phyloP scores from a whole-genome alignment of 1,140 invertebrate species.

The Vanessa atalanta region DNA sequence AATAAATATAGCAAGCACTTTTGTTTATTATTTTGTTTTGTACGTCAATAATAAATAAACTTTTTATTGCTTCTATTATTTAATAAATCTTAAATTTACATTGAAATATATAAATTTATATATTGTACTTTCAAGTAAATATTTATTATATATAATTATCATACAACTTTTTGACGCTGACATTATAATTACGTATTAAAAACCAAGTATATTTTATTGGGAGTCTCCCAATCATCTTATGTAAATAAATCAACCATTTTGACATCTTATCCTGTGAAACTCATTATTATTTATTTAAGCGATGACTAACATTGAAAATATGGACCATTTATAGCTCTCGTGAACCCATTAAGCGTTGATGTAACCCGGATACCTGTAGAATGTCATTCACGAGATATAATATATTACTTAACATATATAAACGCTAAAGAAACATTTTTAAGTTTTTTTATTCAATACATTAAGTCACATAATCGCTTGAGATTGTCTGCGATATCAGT shows the following conservation, averaged over 20 bases:
- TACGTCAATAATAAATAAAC: no score
- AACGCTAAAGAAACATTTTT: no score
- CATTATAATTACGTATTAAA: conserved; percentile 4
- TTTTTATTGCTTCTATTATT: no score
- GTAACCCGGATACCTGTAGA: conserved; percentile 40
- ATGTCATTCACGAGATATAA: conserved; percentile 38
- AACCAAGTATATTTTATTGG: background rate
- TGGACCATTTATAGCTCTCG: conserved; percentile 31
- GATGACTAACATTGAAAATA: conserved; percentile 37
- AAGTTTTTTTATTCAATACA: background rate
- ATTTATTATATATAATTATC: background rate
- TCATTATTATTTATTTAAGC: conserved; percentile 35
- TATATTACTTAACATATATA: background rate
- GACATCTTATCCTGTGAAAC: conserved; percentile 24
- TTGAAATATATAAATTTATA: no score
- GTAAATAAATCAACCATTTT: conserved; percentile 15
- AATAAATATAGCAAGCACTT: no score
- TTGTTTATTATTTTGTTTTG: no score
- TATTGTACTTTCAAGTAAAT: background rate
- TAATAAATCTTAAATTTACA: no score
- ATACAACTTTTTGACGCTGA: background rate
- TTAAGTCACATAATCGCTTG: background rate
- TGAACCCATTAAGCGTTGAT: conserved; percentile 37
- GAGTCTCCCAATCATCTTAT: background rate
- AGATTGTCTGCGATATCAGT: background rate